A percentile compares a stretch with the other conserved stretches of the same genome.
Evolutionary conservation across 2,797 vertebrate genomes (phyloP).

Genomic region (Mico argentatus): DNA sequence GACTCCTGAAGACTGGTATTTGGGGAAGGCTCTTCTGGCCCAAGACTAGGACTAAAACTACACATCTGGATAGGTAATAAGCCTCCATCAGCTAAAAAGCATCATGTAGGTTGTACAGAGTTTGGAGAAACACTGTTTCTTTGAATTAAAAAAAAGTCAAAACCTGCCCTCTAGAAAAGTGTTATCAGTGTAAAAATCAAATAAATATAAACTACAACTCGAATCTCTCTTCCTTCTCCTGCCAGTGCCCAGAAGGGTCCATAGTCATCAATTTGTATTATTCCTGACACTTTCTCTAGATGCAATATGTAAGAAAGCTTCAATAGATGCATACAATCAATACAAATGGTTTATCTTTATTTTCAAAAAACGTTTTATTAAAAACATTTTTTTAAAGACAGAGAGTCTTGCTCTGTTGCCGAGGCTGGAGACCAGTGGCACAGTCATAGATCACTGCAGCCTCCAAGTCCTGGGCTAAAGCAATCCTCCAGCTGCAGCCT

Average conservation of each 20-base stretch:
- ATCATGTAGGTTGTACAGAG: background rate
- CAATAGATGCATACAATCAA: fast-evolving
- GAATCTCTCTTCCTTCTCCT: no score
- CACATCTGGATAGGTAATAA: fast-evolving
- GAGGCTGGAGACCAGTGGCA: background rate
- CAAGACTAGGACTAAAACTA: background rate
- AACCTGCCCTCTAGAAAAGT: background rate
- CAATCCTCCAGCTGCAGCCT: background rate
- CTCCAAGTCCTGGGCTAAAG: background rate
- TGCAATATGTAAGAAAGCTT: fast-evolving
- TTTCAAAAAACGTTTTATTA: background rate
- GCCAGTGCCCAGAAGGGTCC: background rate
- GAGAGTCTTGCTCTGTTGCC: background rate
- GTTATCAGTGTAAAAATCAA: background rate
- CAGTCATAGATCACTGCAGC: background rate
- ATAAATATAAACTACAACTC: background rate
- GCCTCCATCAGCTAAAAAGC: background rate
- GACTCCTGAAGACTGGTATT: background rate
- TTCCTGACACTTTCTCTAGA: background rate
- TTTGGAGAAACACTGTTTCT: background rate
- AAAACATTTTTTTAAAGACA: background rate
- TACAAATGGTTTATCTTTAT: background rate
- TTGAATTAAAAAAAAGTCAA: background rate
- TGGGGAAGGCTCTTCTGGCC: background rate
- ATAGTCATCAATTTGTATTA: fast-evolving